These are phyloP conservation scores for Blastobasis adustella DNA, from an alignment of 2,888 invertebrate genomes.

Conservation along the genomic window DNA sequence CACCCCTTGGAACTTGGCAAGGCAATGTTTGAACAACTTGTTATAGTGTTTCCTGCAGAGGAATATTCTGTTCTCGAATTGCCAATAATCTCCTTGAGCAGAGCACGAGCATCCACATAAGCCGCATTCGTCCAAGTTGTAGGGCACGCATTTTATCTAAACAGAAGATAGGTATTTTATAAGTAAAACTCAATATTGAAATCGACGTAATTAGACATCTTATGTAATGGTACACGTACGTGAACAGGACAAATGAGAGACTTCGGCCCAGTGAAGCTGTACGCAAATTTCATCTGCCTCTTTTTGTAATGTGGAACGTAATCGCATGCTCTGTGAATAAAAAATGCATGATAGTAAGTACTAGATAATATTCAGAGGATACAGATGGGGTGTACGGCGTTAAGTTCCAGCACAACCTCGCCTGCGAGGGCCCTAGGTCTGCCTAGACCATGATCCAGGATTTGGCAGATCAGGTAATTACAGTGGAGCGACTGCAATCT, in stretches of 20 bases:
- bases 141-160: constrained; percentile 70
- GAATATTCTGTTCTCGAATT: constrained; percentile 62
- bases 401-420: too few relatives aligned
- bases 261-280: constrained; percentile 59
- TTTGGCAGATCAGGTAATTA: too few relatives aligned
- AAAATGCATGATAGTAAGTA: too few relatives aligned
- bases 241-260: constrained; percentile 50
- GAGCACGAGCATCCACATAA: constrained; percentile 60
- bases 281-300: constrained; percentile 52
- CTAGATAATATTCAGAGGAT: too few relatives aligned
- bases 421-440: too few relatives aligned
- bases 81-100: constrained; percentile 76
- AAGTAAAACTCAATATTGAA: neutral
- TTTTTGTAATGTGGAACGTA: constrained; percentile 52
- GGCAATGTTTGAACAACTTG: constrained; percentile 51
- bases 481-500: too few relatives aligned
- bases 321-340: constrained; percentile 49
- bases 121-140: constrained; percentile 63
- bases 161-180: constrained; percentile 3
- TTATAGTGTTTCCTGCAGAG: constrained; percentile 60
- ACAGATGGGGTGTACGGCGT: too few relatives aligned
- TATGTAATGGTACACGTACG: constrained; percentile 26
- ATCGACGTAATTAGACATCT: neutral
- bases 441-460: too few relatives aligned
- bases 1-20: constrained; percentile 57